Percentiles rank a stretch among this genome's conserved stretches.
Conservation (phyloP, 1,140 invertebrate genomes). For the Atopsyche davidsoni region DNA sequence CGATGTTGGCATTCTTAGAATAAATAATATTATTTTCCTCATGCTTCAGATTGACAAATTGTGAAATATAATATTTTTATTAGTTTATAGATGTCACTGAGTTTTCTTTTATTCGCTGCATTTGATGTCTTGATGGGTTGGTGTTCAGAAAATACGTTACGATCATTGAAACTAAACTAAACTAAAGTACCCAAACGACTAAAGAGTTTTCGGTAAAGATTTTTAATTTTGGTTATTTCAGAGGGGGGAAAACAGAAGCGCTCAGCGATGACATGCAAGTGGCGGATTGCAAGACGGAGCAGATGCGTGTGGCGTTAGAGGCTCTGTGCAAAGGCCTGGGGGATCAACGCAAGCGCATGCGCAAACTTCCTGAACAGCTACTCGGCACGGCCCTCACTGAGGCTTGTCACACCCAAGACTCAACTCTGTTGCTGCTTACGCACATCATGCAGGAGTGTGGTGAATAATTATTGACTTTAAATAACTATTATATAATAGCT, state of each 20-base stretch:
- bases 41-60: no score
- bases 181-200: no score
- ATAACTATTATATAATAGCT: neutral
- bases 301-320: slow-evolving; percentile 67
- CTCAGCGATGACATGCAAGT: slow-evolving; percentile 79
- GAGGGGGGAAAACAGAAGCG: slow-evolving; percentile 73
- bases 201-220: no score
- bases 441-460: slow-evolving; percentile 54
- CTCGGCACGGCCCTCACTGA: slow-evolving; percentile 52
- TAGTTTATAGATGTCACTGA: no score
- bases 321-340: slow-evolving; percentile 61
- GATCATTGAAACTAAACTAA: no score
- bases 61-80: no score
- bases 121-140: neutral
- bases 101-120: no score
- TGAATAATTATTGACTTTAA: slow-evolving; percentile 37
- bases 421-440: slow-evolving; percentile 51
- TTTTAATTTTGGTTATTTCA: no score
- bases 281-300: slow-evolving; percentile 82
- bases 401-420: slow-evolving; percentile 52
- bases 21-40: no score
- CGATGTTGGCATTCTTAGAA: no score
- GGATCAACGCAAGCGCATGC: slow-evolving; percentile 64
- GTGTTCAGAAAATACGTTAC: neutral
- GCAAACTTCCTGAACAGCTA: slow-evolving; percentile 52